phyloP scores from a whole-genome alignment of 2,888 invertebrate genomes.

The Sarcophaga carnaria region DNA sequence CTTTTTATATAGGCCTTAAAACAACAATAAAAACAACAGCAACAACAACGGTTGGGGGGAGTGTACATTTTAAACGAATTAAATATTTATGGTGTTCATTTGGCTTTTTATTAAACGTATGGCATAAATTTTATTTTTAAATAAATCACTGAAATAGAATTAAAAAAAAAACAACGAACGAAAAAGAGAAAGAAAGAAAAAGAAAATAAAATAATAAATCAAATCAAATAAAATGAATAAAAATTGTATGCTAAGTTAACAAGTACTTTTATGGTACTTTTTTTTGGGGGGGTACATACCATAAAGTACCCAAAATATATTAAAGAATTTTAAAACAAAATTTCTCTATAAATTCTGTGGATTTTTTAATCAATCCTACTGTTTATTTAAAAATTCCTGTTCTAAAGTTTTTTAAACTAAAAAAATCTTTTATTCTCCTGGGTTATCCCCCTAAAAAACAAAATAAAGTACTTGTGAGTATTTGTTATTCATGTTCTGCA shows the following conservation, averaged over 20 bases:
- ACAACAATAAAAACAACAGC: conserved; percentile 5
- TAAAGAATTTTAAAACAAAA: too few relatives aligned
- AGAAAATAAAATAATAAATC: conserved; percentile 1
- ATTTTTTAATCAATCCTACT: too few relatives aligned
- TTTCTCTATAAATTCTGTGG: too few relatives aligned
- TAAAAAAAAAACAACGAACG: too few relatives aligned
- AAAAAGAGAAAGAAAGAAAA: neutral
- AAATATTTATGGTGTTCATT: conserved; percentile 24
- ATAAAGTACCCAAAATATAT: too few relatives aligned
- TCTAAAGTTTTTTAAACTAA: conserved; percentile 6
- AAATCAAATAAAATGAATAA: neutral
- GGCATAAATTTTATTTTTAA: conserved; percentile 45
- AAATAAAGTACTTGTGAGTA: conserved; percentile 48
- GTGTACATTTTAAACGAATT: conserved; percentile 39
- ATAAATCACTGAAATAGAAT: conserved; percentile 43
- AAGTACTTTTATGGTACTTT: too few relatives aligned
- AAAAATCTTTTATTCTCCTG: conserved; percentile 17
- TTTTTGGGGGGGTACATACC: too few relatives aligned
- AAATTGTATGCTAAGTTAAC: neutral
- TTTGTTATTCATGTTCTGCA: conserved; percentile 44
- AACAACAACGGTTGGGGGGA: neutral
- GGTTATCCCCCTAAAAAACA: neutral
- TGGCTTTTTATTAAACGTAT: conserved; percentile 12
- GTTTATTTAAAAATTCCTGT: too few relatives aligned
- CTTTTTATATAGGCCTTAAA: neutral